Evolutionary conservation across 2,888 invertebrate genomes (phyloP).

Genomic region (Ferdinandea cuprea): DNA sequence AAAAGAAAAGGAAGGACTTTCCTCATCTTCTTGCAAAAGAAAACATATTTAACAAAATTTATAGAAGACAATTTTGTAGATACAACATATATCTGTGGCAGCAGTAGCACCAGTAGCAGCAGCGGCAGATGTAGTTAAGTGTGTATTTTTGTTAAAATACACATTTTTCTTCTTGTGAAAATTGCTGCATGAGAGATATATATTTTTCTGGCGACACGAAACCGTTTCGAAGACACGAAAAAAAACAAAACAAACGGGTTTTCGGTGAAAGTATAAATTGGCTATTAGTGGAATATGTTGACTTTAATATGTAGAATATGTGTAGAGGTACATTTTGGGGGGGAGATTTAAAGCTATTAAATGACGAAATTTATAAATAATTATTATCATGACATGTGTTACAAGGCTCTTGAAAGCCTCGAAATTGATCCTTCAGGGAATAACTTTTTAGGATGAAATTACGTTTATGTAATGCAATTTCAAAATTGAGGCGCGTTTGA

Average conservation of each 20-base stretch:
- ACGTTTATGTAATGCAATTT: too few relatives aligned
- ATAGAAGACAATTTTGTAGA: slow-evolving; percentile 63
- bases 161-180: slow-evolving; percentile 3
- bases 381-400: slow-evolving; percentile 44
- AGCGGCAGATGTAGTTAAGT: slow-evolving; percentile 66
- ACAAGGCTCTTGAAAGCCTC: slow-evolving; percentile 1
- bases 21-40: not conserved
- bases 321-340: not conserved
- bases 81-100: too few relatives aligned
- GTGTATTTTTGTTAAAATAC: slow-evolving; percentile 32
- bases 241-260: slow-evolving; percentile 15
- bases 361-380: not conserved
- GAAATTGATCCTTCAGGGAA: slow-evolving; percentile 1
- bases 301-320: slow-evolving; percentile 10
- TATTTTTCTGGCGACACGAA: slow-evolving; percentile 34
- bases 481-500: too few relatives aligned
- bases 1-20: slow-evolving; percentile 1
- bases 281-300: slow-evolving; percentile 63
- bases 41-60: slow-evolving; percentile 51
- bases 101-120: slow-evolving; percentile 63
- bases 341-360: slow-evolving; percentile 17
- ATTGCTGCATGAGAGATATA: slow-evolving; percentile 28
- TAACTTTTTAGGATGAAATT: not conserved
- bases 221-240: not conserved
- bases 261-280: slow-evolving; percentile 38